Evolutionary conservation across 1,140 invertebrate species (phyloP).

Genomic region (Hypsibius dujardini): DNA sequence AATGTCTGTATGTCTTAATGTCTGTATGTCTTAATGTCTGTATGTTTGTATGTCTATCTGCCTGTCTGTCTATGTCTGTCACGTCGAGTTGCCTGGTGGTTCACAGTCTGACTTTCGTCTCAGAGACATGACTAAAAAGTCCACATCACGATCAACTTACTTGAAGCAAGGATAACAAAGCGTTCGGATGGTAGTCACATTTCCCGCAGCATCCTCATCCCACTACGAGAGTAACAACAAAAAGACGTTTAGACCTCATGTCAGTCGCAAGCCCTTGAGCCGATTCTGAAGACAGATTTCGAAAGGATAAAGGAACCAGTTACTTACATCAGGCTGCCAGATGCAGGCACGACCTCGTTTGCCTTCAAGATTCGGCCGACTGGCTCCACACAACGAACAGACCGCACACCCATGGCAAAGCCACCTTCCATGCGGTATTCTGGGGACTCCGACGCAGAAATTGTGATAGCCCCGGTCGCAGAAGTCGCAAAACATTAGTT

Average conservation of each 20-base stretch:
- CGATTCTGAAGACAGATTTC: not conserved
- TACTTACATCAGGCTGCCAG: conserved; percentile 1
- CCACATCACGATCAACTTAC: not conserved
- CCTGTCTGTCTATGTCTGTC: too few relatives aligned
- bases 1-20: too few relatives aligned
- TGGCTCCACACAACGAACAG: not conserved
- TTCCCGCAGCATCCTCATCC: not conserved
- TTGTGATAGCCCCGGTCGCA: conserved; percentile 3
- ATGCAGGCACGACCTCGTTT: conserved; percentile 8
- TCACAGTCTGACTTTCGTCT: too few relatives aligned
- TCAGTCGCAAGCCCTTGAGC: not conserved
- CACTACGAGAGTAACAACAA: not conserved
- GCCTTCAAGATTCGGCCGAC: not conserved
- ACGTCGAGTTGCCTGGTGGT: too few relatives aligned
- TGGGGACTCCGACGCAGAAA: not conserved
- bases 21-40: too few relatives aligned
- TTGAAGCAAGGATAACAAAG: not conserved
- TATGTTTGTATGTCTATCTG: too few relatives aligned
- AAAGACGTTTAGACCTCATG: not conserved
- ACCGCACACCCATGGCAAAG: not conserved
- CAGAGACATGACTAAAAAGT: too few relatives aligned
- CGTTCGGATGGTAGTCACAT: not conserved
- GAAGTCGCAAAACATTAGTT: conserved; percentile 9
- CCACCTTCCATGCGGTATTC: not conserved
- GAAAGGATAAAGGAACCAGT: not conserved